Evolutionary conservation across 2,888 invertebrate genomes (phyloP).

Genomic region (Apomyelois bistriatella): DNA sequence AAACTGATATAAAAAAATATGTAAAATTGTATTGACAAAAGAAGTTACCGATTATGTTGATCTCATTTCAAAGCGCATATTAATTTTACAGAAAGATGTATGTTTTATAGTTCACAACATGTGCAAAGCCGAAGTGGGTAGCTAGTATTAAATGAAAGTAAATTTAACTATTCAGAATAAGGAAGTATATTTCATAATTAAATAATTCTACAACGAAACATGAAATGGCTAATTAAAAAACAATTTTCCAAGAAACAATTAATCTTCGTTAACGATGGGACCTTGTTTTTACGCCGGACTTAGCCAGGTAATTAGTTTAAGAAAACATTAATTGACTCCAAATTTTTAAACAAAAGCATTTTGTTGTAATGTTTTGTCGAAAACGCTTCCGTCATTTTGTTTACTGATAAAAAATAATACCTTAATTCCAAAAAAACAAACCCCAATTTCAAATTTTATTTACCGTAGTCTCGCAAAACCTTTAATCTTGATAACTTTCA

Average conservation of each 20-base stretch:
- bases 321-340: conserved; percentile 21
- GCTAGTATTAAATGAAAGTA: too few species aligned
- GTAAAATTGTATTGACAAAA: too few species aligned
- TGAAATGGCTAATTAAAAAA: conserved; percentile 44
- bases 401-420: background rate
- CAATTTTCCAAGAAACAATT: conserved; percentile 43
- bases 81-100: too few species aligned
- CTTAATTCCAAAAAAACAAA: too few species aligned
- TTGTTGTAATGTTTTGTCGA: conserved; percentile 12
- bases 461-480: too few species aligned
- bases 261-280: conserved; percentile 41
- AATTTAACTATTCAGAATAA: background rate
- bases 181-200: background rate
- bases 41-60: too few species aligned
- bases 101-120: too few species aligned
- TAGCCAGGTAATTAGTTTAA: conserved; percentile 24
- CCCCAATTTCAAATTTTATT: too few species aligned
- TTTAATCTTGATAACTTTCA: too few species aligned
- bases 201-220: conserved; percentile 15
- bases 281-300: conserved; percentile 24
- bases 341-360: conserved; percentile 20
- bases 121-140: too few species aligned
- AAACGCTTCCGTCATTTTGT: conserved; percentile 7
- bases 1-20: too few species aligned
- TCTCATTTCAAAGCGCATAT: too few species aligned